Base-by-base conservation (phyloP, 2,113 vertebrate genomes). In the Lasiurus cinereus region DNA sequence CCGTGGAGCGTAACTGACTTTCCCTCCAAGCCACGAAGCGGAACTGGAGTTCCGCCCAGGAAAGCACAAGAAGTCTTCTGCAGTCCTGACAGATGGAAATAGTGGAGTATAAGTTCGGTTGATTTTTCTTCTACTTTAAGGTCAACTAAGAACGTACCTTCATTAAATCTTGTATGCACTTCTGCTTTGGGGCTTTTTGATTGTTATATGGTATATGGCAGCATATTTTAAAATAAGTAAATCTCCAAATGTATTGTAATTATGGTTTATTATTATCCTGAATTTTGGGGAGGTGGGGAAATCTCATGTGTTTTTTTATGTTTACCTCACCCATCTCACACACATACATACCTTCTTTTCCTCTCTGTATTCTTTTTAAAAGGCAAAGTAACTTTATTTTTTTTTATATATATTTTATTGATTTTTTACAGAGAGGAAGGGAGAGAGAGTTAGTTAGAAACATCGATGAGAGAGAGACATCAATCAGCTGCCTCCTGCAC, bases 211-310 rank as follows among this genome's bases (percentile, higher is more conserved):
- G 83, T 88, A 96, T 94, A 89, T 95, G 92, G 83, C 29, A 97
- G 73, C 88, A 97, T 39, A 87, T 93, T 97, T 95, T 46, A 83
- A 78, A 76, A 56, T 48, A 67, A 59, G 10, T 15, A 52, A 84
- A 89, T 79, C 78, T 96, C 86, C 90, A 93, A 98, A 96, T 97
- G 7, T 31, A 74, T 98, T 94, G 91, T 93, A 95, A 85, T 97
- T 86, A 94, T 36, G 97, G 93, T 96, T 95, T 39, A 97, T 94
- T 97, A 97, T 94, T 93, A 96, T 76, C 84, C 93, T 80, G 70
- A 88, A 83, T 96, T 96, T 96, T 46, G 43, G 43, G n/a, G n/a
- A n/a, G n/a, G n/a, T 92, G 56, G 22, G 29, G 90, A 79, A 33
- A 92, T 36, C 31, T 80, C 46, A 4, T 83, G 93, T 76, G 77